Percentiles rank a stretch among this genome's conserved stretches.
These are phyloP conservation scores for Pseudomugil tenellus DNA, from an alignment of 2,797 vertebrate genomes.

Conservation along the genomic window DNA sequence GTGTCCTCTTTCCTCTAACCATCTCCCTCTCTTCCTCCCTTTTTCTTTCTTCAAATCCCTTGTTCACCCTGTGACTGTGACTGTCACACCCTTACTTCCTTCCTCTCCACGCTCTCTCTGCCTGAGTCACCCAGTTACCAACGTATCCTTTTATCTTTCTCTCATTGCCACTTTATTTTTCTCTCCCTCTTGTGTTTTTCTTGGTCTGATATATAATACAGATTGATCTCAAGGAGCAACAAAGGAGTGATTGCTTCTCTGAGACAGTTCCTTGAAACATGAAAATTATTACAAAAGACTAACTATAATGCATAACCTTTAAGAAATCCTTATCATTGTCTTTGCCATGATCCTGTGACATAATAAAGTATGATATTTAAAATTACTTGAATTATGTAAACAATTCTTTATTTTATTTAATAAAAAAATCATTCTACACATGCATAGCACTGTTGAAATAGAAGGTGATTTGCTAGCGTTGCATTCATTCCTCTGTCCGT, in stretches of 20 bases:
- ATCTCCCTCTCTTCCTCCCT: slow-evolving; percentile 53
- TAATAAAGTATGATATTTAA: not conserved
- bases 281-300: not conserved
- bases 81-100: slow-evolving; percentile 40
- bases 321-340: not conserved
- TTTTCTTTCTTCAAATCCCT: slow-evolving; percentile 63
- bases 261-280: not conserved
- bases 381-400: too few species aligned
- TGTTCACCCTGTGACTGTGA: slow-evolving; percentile 56
- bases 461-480: too few species aligned
- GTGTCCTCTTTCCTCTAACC: slow-evolving; percentile 73
- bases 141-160: slow-evolving; percentile 46
- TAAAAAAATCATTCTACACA: too few species aligned
- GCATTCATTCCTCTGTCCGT: slow-evolving; percentile 39
- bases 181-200: not conserved
- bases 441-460: too few species aligned
- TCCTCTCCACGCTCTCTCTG: slow-evolving; percentile 20
- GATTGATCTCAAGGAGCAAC: slow-evolving; percentile 39
- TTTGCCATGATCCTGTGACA: not conserved
- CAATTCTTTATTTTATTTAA: too few species aligned
- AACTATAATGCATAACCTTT: not conserved
- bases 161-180: slow-evolving; percentile 35
- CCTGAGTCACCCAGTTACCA: slow-evolving; percentile 42
- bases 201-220: slow-evolving; percentile 16
- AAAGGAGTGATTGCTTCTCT: slow-evolving; percentile 1